Base-by-base conservation (phyloP, 2,113 vertebrate species). In the Indri indri region DNA sequence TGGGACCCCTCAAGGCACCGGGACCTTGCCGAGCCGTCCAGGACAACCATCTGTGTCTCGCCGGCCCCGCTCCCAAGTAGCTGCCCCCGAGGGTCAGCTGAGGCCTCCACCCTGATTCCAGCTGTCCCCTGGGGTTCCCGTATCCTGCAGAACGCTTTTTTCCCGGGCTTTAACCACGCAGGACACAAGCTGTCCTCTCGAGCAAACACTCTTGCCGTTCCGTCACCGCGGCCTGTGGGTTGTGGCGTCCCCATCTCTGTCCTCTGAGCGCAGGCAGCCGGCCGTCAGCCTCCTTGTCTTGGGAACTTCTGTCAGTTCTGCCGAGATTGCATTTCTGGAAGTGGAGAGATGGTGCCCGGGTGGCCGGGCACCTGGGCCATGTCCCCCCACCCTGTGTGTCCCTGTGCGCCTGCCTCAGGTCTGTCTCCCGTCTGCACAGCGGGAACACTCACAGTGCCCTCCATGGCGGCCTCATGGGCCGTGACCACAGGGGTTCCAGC, bases 11-110 rank as follows among this genome's bases (percentile, higher is more conserved):
- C 71, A 14, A 20, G 17, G 66, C 50, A 71, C 66, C 3, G 25
- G 12, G 66, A 32, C 22, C 42, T 81, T 65, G 4, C 50, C 57
- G 30, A 1, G 7, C 27, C 2, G 8, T 47, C 57, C 57, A 10
- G 45, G 45, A 63, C 16, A 52, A 20, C 30, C 7, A 9, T 32
- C 27, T 25, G 54, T 10, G 34, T 52, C 12, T 45, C 54, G 17
- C 52, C 52, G 34, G 12, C 8, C 8, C 9, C 2, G 8, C 17
- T 63, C 11, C 57, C 32, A 2, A 2, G 10, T 3, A 20, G 22
- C 34, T 54, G 20, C 27, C 50, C 50, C 47, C 50, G 23, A 32
- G 52, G 50, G 16, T 40, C 25, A 42, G n/a, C 27, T 4, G 17
- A 74, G 30, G 9, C 11, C 22, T 68, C 32, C 14, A 11, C 57